Base-by-base conservation (phyloP, 2,113 vertebrate species). In the Galeopterus variegatus region DNA sequence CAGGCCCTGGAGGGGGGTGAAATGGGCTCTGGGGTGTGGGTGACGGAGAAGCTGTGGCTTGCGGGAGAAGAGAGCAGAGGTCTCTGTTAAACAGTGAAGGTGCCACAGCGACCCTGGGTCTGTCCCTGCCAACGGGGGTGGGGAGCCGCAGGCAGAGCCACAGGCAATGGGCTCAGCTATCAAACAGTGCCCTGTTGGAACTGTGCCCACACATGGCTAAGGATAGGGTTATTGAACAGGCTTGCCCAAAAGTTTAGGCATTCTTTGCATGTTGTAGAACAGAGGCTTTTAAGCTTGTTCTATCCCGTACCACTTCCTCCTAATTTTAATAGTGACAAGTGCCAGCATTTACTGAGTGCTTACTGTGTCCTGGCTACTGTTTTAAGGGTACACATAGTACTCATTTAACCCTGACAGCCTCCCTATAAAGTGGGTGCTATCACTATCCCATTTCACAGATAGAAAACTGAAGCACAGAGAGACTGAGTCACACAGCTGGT, bases 241-340 rank as follows among this genome's bases (percentile, higher is more conserved):
- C 26, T 56, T 73, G 48, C 69, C 2, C 18, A 2, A 5, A 8
- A 3, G 1, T 14, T 12, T 17, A 5, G 48, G 15, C 14, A 2
- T 67, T 33, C 58, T n/a, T 52, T 31, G 24, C 14, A 1, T 2
- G 2, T 60, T 8, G 19, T 41, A 12, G 41, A 86, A 41, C 45
- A 93, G 45, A 79, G 28, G n/a, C 41, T n/a, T 50, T 56, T 73
- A 62, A 11, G 9, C 62, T 64, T 36, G 36, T 31, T 67, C 65
- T 48, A 0, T 50, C 77, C 36, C 52, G 36, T 17, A 45, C 10
- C 31, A 31, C 45, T 23, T 58, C 50, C 36, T 88, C 36, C 41
- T 31, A 36, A 14, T 54, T 58, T 12, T 60, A 23, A n/a, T 17
- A 60, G 11, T 41, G 1, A 33, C n/a, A 76, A 72, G 24, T 12